These are phyloP conservation scores for Xylota sylvarum DNA, from an alignment of 2,888 invertebrate species.

Conservation along the genomic window DNA sequence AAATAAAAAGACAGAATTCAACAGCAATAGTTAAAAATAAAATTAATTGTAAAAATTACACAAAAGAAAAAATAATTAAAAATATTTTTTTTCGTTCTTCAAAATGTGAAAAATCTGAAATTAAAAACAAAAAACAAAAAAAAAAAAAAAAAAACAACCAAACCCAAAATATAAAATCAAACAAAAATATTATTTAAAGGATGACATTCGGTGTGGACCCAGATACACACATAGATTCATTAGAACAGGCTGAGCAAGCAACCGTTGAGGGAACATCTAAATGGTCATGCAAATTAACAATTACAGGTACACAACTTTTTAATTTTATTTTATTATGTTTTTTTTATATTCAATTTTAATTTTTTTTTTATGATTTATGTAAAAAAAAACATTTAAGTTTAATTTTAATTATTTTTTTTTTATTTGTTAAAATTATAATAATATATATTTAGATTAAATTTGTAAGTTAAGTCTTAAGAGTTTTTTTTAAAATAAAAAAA, in stretches of 20 bases:
- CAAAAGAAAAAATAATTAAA: not conserved
- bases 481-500: no score
- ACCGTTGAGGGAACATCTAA: conserved; percentile 99
- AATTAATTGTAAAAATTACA: not conserved
- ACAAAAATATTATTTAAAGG: conserved; percentile 87
- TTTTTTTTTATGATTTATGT: not conserved
- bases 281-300: conserved; percentile 99
- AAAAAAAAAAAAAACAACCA: conserved; percentile 25
- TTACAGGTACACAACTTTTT: conserved; percentile 92
- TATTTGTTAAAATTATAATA: not conserved
- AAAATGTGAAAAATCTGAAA: conserved; percentile 46
- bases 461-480: conserved; percentile 32
- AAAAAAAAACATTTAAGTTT: conserved; percentile 10
- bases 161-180: conserved; percentile 59
- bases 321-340: conserved; percentile 2
- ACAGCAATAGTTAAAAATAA: conserved; percentile 6
- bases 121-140: conserved; percentile 26
- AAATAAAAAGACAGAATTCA: not conserved
- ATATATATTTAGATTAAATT: conserved; percentile 7
- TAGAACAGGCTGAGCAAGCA: conserved; percentile 98
- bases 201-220: conserved; percentile 98
- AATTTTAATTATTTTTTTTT: conserved; percentile 10
- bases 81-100: conserved; percentile 14
- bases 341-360: conserved; percentile 17
- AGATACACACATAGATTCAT: conserved; percentile 98